Percentiles rank a stretch among this genome's conserved stretches.
Conservation (phyloP, 1,140 invertebrate genomes). For the Anastrepha ludens region DNA sequence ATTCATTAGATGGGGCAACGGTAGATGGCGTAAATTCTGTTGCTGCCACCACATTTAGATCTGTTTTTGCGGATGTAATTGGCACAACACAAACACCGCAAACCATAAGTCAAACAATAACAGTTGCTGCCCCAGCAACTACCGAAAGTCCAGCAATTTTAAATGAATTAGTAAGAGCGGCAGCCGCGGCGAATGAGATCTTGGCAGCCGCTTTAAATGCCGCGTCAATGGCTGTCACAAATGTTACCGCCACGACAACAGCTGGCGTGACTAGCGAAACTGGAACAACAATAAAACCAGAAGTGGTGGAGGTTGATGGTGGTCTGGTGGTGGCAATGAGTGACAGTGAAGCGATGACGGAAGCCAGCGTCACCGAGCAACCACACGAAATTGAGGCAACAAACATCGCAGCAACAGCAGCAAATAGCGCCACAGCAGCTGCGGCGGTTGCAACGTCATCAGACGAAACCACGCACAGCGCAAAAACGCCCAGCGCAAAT, state of each 20-base stretch:
- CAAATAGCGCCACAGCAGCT: neutral
- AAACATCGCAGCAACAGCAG: slow-evolving; percentile 2
- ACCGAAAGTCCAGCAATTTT: slow-evolving; percentile 13
- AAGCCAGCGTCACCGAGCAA: neutral
- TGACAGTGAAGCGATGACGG: neutral
- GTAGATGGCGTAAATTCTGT: neutral
- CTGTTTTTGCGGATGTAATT: neutral
- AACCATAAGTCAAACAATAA: no score
- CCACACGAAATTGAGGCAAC: neutral
- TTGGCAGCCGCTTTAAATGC: slow-evolving; percentile 22
- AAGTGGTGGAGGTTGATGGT: neutral
- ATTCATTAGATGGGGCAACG: neutral
- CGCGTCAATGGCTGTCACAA: slow-evolving; percentile 2
- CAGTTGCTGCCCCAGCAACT: neutral
- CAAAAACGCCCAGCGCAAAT: neutral
- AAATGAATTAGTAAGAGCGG: slow-evolving; percentile 22
- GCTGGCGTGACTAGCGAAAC: neutral
- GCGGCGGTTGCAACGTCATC: neutral
- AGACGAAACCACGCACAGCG: neutral
- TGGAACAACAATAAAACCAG: neutral
- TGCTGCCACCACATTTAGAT: neutral
- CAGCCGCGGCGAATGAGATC: slow-evolving; percentile 27
- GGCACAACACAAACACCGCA: neutral
- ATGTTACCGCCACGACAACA: neutral
- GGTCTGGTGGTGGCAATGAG: neutral